Base-by-base conservation (phyloP, 2,797 vertebrate species). In the Poeciliopsis presidionis region DNA sequence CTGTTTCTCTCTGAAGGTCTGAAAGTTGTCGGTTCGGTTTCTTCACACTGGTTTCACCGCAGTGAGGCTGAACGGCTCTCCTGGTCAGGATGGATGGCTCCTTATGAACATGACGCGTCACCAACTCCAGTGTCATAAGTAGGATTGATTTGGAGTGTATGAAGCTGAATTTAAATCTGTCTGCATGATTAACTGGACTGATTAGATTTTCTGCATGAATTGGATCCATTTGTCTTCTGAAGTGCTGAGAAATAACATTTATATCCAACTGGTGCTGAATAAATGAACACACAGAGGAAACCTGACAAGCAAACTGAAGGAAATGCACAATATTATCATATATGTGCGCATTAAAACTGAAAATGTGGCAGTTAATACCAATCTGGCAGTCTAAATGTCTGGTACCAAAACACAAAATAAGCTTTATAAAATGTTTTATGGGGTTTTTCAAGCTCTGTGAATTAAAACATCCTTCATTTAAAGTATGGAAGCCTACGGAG, bases 141-240 rank as follows among this genome's bases (percentile, higher is more conserved):
- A 18, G 59, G 30, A 33, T 61, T 18, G 28, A 61, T 61, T 18
- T 61, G 30, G 5, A 30, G 57, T 36, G 14, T 33, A 61, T 61
- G 59, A 61, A 61, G 16, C 5, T 61, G 59, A 61, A 61, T 16
- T 65, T 69, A 43, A 69, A 41, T 41, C 36, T 69, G 65, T 39
- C 36, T 65, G 33, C 36, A 65, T 39, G 63, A 65, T 65, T 65
- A 65, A 65, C 33, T 39, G 63, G 18, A 69, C 25, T 43, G 65
- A 69, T 69, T 69, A 25, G 39, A 69, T 69, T 25, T 43, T 67
- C 63, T 13, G 63, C 63, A 67, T 39, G 7, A 67, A 67, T 53
- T 47, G 77, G 53, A 69, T 73, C 55, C 43, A 18, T 49, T 57
- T 77, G 3, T 67, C 63, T 25, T 41, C 14, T 36, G 8, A 36